phyloP scores from a whole-genome alignment of 2,797 vertebrate genomes.

The Notolepis coatsorum region DNA sequence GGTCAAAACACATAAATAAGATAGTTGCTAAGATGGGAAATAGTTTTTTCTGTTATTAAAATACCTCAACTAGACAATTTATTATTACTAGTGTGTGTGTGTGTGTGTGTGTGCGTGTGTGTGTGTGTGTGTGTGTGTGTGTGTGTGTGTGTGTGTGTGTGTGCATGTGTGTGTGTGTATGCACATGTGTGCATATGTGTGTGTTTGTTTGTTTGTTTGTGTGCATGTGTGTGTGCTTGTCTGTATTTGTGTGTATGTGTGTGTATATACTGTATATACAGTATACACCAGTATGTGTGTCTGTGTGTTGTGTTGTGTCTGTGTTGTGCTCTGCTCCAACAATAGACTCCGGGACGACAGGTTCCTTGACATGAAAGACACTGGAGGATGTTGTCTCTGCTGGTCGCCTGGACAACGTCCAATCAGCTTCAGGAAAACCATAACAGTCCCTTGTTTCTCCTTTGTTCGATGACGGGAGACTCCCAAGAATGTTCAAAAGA shows the following conservation, averaged over 20 bases:
- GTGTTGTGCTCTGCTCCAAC: neutral
- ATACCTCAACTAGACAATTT: too few relatives aligned
- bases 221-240: neutral
- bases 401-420: neutral
- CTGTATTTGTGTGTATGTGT: neutral
- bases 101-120: neutral
- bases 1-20: too few relatives aligned
- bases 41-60: too few relatives aligned
- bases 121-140: neutral
- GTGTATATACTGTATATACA: too few relatives aligned
- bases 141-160: slow-evolving; percentile 3
- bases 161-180: neutral
- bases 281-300: slow-evolving; percentile 2
- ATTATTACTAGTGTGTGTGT: too few relatives aligned
- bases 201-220: neutral
- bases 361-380: slow-evolving; percentile 10
- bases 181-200: neutral
- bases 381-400: slow-evolving; percentile 9
- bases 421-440: neutral
- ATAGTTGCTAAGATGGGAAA: too few relatives aligned
- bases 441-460: slow-evolving; percentile 13
- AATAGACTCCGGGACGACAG: slow-evolving; percentile 2
- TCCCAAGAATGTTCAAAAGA: neutral
- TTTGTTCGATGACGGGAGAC: neutral
- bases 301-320: neutral